phyloP scores from a whole-genome alignment of 2,888 invertebrate genomes.

The Acronicta leporina region DNA sequence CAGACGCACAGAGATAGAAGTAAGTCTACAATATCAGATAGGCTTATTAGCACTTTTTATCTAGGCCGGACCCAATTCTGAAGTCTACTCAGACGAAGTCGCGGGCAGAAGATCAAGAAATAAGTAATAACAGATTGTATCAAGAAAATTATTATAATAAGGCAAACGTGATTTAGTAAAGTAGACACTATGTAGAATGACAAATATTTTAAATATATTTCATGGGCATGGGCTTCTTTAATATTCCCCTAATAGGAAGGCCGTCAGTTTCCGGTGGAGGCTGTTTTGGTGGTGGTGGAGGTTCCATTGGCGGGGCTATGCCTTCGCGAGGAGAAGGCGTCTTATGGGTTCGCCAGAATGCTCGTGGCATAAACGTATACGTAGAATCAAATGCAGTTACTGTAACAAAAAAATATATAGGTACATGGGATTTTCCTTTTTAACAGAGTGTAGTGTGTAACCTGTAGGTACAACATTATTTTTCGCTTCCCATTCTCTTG shows the following conservation, averaged over 20 bases:
- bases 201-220: constrained; percentile 74
- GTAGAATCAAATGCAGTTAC: constrained; percentile 78
- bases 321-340: constrained; percentile 61
- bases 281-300: constrained; percentile 67
- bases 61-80: too few relatives aligned
- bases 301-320: constrained; percentile 68
- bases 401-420: constrained; percentile 53
- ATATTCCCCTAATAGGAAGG: constrained; percentile 78
- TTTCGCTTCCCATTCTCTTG: too few relatives aligned
- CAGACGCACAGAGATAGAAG: too few relatives aligned
- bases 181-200: constrained; percentile 22
- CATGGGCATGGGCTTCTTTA: constrained; percentile 86
- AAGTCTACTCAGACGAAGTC: too few relatives aligned
- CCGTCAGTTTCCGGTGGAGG: constrained; percentile 53
- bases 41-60: too few relatives aligned
- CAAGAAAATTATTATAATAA: constrained; percentile 14
- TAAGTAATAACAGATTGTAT: background rate
- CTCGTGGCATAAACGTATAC: constrained; percentile 77
- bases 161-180: constrained; percentile 23
- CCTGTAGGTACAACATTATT: too few relatives aligned
- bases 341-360: constrained; percentile 67
- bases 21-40: too few relatives aligned
- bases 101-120: background rate
- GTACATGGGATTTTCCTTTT: too few relatives aligned
- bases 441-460: too few relatives aligned